Evolutionary conservation across 2,113 vertebrate genomes (phyloP).

Genomic region (Rhodinocichla rosea): DNA sequence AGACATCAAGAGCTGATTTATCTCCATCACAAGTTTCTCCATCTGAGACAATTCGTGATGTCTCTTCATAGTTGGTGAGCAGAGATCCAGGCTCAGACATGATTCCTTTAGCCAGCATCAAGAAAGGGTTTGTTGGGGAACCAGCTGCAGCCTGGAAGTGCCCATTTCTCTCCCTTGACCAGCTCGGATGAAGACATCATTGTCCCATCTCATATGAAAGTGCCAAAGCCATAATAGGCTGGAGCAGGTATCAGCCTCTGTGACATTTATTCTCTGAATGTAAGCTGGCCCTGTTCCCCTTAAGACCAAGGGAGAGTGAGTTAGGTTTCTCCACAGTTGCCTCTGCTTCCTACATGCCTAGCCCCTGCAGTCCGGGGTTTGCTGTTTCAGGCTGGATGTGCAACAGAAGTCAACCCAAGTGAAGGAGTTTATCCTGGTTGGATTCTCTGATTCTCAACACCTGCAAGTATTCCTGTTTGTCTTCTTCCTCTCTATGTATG

Average conservation of each 20-base stretch:
- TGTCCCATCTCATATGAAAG: not conserved
- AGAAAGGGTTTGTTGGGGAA: not conserved
- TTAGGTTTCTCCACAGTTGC: not conserved
- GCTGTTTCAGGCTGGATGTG: not conserved
- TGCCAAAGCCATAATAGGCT: not conserved
- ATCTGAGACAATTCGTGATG: not conserved
- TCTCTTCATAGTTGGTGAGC: not conserved
- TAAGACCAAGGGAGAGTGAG: not conserved
- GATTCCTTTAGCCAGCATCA: not conserved
- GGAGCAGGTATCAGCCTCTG: not conserved
- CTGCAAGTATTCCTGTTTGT: not conserved
- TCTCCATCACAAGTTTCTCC: not conserved
- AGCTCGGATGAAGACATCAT: not conserved
- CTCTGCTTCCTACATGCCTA: not conserved
- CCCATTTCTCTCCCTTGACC: not conserved
- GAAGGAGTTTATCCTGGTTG: not conserved
- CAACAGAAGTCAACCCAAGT: not conserved
- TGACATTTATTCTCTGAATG: not conserved
- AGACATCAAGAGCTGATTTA: not conserved
- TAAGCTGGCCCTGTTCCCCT: not conserved
- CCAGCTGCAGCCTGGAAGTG: not conserved
- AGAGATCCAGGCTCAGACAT: not conserved
- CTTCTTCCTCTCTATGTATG: not conserved
- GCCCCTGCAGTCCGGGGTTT: not conserved
- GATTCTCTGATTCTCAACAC: not conserved